Conservation (phyloP, 2,113 vertebrate genomes). For the Melierax canorus region DNA sequence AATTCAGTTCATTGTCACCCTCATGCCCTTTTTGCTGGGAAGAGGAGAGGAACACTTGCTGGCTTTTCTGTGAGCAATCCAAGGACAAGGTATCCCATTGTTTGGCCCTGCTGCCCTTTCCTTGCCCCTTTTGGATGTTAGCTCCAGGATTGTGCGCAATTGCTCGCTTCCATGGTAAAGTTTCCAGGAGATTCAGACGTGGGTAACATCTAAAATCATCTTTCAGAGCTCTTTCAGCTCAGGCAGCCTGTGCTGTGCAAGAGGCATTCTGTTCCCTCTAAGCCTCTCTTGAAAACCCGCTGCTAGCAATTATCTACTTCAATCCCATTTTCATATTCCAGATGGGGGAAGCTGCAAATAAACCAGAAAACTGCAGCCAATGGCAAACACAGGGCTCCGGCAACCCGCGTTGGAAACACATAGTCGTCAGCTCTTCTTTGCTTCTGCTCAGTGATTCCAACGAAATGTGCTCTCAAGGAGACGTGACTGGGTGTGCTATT, state of each 20-base stretch:
- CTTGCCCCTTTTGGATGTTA: slow-evolving; percentile 4
- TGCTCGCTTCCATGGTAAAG: slow-evolving; percentile 50
- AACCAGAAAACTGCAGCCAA: slow-evolving; percentile 47
- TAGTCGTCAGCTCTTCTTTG: slow-evolving; percentile 50
- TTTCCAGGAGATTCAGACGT: slow-evolving; percentile 63
- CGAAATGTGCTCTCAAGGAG: neutral
- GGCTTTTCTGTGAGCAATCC: slow-evolving; percentile 14
- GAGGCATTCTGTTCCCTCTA: slow-evolving; percentile 40
- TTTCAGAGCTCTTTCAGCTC: slow-evolving; percentile 4
- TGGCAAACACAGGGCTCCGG: slow-evolving; percentile 42
- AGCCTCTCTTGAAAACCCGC: slow-evolving; percentile 38
- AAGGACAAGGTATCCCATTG: slow-evolving; percentile 59
- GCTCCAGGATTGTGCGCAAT: neutral
- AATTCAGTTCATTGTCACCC: slow-evolving; percentile 66
- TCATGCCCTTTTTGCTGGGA: slow-evolving; percentile 33
- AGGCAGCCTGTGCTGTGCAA: slow-evolving; percentile 35
- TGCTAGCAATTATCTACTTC: slow-evolving; percentile 63
- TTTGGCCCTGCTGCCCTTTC: slow-evolving; percentile 25
- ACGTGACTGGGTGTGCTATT: slow-evolving; percentile 42
- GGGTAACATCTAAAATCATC: slow-evolving; percentile 58
- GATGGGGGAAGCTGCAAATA: slow-evolving; percentile 67
- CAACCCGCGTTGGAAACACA: slow-evolving; percentile 19
- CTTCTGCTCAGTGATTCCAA: slow-evolving; percentile 41
- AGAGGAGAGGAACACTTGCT: neutral
- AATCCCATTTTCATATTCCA: slow-evolving; percentile 63